Percentiles rank a stretch among this genome's conserved stretches.
phyloP scores from a whole-genome alignment of 2,113 vertebrate species.

The Copsychus sechellarum region DNA sequence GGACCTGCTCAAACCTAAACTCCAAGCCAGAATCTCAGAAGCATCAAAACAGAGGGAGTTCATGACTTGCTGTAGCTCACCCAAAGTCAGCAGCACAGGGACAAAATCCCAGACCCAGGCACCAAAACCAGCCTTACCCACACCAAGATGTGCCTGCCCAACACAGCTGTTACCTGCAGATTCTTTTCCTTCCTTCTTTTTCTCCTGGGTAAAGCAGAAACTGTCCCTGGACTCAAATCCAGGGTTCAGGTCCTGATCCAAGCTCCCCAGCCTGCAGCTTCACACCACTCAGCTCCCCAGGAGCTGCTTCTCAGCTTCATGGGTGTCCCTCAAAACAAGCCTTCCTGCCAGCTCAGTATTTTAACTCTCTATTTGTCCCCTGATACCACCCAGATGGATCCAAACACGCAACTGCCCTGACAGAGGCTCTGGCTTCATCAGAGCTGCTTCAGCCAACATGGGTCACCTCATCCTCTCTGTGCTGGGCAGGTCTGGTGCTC shows the following conservation, averaged over 20 bases:
- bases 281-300: not conserved
- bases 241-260: not conserved
- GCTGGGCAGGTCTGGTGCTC: not conserved
- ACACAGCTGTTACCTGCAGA: not conserved
- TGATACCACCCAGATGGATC: not conserved
- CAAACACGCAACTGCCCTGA: rapidly evolving
- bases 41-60: rapidly evolving
- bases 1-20: not conserved
- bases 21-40: not conserved
- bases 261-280: not conserved
- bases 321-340: not conserved
- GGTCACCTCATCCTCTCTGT: not conserved
- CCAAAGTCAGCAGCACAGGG: not conserved
- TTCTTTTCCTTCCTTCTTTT: not conserved
- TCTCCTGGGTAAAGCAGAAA: not conserved
- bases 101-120: not conserved
- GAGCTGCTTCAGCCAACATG: not conserved
- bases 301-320: not conserved
- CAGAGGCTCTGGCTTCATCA: not conserved
- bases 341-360: not conserved
- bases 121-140: not conserved
- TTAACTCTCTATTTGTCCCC: not conserved
- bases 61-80: not conserved
- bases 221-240: not conserved
- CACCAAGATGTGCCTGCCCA: not conserved